These are phyloP conservation scores for Cranoglanis bouderius DNA, from an alignment of 2,113 vertebrate species.

Conservation along the genomic window DNA sequence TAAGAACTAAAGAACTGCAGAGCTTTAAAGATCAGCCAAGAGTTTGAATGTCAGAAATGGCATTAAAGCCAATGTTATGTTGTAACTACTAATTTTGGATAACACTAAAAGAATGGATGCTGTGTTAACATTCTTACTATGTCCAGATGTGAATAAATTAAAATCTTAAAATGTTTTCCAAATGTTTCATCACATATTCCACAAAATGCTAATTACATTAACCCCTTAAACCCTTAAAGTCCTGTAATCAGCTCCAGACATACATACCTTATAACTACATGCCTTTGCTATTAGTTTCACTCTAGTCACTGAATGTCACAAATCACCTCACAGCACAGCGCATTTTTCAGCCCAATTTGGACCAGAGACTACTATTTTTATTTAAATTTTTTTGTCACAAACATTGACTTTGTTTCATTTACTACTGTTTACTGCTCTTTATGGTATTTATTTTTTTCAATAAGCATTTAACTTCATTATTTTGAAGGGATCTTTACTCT, in stretches of 20 bases:
- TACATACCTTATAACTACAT: neutral
- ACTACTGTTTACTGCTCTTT: too few relatives aligned
- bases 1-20: constrained; percentile 8
- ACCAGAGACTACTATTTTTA: too few relatives aligned
- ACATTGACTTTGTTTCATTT: too few relatives aligned
- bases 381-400: too few relatives aligned
- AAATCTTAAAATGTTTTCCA: neutral
- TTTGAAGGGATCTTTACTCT: too few relatives aligned
- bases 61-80: neutral
- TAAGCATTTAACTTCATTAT: too few relatives aligned
- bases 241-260: neutral
- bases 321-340: neutral
- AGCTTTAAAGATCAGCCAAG: neutral
- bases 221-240: neutral
- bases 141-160: constrained; percentile 10
- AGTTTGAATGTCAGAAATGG: neutral
- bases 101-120: neutral
- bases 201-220: neutral
- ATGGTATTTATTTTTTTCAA: too few relatives aligned
- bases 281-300: neutral
- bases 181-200: neutral
- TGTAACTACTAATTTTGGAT: neutral
- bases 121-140: neutral
- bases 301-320: neutral
- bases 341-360: neutral